Base-by-base conservation (phyloP, 1,140 invertebrate genomes). In the Bombus pascuorum region DNA sequence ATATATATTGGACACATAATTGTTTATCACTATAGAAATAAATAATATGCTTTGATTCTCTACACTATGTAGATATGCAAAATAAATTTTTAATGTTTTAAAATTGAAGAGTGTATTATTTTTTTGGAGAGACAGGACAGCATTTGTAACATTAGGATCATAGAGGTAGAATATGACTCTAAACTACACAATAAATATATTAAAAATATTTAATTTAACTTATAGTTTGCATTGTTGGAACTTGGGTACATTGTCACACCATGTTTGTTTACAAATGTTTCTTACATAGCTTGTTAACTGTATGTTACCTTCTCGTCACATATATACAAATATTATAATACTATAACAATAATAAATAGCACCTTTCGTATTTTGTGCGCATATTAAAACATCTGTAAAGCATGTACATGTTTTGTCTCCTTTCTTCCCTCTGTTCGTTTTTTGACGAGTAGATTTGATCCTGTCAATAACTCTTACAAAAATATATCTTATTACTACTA, bases 261-360 rank as follows among this genome's bases (percentile, higher is more conserved):
- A 72, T 71, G n/a, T 42, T 84, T 79, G 62, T 78, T 78, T 78
- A 77, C 39, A 85, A 73, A 91, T 72, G 47, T 91, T 42, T 68
- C 42, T 86, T 81, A 39, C 68, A 79, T 32, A 53, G 0, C 76
- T 71, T 59, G 37, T 86, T 79, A 59, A 74, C 34, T 81, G 44
- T n/a, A 53, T 47, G 15, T 53, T 44, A 39, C n/a, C 47, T 68
- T 68, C 57, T 42, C 3, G 68, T 81, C 70, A 59, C 57, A 39
- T 81, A 84, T 78, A 83, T 81, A 81, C 59, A 90, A n/a, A 28
- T 42, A 81, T 65, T 83, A 86, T 86, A 91, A 87, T 88, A 91
- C 87, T 91, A 91, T 84, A 83, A 77, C 9, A 92, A 92, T 92
- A 91, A 92, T 92, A 91, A 92, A 92, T 91, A 92, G 90, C 88